Evolutionary conservation across 2,888 invertebrate species (phyloP).

Genomic region (Lasioglossum leucozonium): DNA sequence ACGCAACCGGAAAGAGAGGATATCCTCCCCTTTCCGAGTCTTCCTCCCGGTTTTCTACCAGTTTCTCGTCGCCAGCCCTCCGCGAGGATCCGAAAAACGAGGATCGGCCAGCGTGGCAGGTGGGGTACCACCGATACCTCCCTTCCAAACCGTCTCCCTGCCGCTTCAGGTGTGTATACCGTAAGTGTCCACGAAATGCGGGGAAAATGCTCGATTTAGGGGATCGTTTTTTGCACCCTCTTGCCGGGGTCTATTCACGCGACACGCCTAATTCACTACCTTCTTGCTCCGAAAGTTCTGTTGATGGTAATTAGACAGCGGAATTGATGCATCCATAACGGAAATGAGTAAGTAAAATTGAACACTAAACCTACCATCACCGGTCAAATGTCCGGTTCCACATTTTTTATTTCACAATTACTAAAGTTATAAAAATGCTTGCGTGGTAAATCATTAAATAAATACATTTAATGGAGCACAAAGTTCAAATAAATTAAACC

Average conservation of each 20-base stretch:
- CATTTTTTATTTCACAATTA: too few species aligned
- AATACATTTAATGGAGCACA: too few species aligned
- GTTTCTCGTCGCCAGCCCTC: slow-evolving; percentile 48
- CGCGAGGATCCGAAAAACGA: slow-evolving; percentile 71
- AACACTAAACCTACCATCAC: too few species aligned
- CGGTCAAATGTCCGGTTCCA: too few species aligned
- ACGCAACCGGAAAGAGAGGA: slow-evolving; percentile 71
- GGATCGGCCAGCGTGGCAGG: slow-evolving; percentile 75
- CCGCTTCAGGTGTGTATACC: slow-evolving; percentile 49
- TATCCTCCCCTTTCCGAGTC: slow-evolving; percentile 50
- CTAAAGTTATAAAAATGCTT: too few species aligned
- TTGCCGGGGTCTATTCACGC: background rate
- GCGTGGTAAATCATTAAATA: too few species aligned
- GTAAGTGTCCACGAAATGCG: slow-evolving; percentile 66
- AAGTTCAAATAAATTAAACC: too few species aligned
- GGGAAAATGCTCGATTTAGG: slow-evolving; percentile 64
- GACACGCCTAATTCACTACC: background rate
- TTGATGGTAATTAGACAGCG: background rate
- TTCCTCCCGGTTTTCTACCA: slow-evolving; percentile 58
- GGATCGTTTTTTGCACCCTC: slow-evolving; percentile 36
- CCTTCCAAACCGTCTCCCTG: slow-evolving; percentile 39
- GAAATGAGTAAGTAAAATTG: too few species aligned
- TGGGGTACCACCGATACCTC: slow-evolving; percentile 80
- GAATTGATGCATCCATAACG: background rate
- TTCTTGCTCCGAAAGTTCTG: background rate